phyloP scores from a whole-genome alignment of 2,113 vertebrate genomes.

The Mirza zaza region DNA sequence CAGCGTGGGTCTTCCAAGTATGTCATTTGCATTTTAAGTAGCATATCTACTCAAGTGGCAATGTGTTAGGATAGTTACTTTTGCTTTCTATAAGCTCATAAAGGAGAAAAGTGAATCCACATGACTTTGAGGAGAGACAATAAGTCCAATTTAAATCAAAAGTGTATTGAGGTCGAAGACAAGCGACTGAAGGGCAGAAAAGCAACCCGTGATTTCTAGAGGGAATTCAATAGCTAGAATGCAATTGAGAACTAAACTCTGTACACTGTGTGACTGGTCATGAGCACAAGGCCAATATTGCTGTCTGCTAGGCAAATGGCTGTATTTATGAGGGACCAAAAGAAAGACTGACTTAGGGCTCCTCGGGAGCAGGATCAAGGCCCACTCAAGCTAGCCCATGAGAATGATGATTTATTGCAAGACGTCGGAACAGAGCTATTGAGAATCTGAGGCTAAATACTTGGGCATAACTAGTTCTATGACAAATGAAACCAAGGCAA shows the following conservation, averaged over 20 bases:
- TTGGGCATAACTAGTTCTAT: neutral
- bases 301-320: neutral
- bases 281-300: fast-evolving
- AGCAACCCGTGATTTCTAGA: neutral
- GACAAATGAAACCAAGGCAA: slow-evolving; percentile 10
- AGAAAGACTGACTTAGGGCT: neutral
- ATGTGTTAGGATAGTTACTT: neutral
- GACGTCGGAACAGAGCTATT: neutral
- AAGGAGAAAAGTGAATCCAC: neutral
- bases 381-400: neutral
- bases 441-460: neutral
- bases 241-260: neutral
- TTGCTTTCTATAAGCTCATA: neutral
- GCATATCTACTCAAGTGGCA: neutral
- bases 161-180: neutral
- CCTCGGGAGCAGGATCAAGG: neutral
- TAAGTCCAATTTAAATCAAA: neutral
- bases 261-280: fast-evolving
- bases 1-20: neutral
- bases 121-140: neutral
- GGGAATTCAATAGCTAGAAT: neutral
- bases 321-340: neutral
- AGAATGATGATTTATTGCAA: slow-evolving; percentile 3
- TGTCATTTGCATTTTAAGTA: neutral
- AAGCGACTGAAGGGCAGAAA: neutral